Base-by-base conservation (phyloP, 2,113 vertebrate genomes). In the Prinia subflava region DNA sequence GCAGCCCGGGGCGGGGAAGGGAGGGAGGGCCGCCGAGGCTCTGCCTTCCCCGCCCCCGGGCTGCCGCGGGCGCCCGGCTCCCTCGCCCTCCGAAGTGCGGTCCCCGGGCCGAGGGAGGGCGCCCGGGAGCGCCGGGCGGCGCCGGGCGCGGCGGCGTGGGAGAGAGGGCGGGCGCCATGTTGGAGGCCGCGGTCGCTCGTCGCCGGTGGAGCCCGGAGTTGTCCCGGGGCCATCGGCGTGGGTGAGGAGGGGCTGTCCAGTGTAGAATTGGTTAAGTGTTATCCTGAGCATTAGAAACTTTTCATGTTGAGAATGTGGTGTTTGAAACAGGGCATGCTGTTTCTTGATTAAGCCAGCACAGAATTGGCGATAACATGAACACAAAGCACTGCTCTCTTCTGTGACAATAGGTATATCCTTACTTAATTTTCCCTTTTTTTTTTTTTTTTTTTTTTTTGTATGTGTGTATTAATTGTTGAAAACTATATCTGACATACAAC, bases 301-400 rank as follows among this genome's bases (percentile, higher is more conserved):
- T 24, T 5, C 2, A 0, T 11, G 1, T 25, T 23, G 6, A 50
- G 18, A 17, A 2, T 33, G 42, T 3, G 11, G 21, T 13, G 33
- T 6, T 22, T 3, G 62, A 22, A 62, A 20, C 25, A 19, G 11
- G 31, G 27, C 8, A 0, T 1, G 8, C 3, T 35, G 0, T 50
- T 53, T 57, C 19, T 42, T 59, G 33, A 17, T 39, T 35, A 15
- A 86, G 53, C 23, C 21, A 10, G 15, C 0, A 10, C 21, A 22
- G 25, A 68, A 21, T 21, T 3, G 0, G 42, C 8, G 30, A 41
- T 50, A 31, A 21, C 1, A 1, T 42, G 33, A 28, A 3, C 5
- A 1, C 4, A 7, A 41, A 81, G 27, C 11, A 1, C 10, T 8
- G 11, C 7, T 49, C 12, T 28, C 3, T 1, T 18, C 13, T n/a